These are phyloP conservation scores for Monopterus albus DNA, from an alignment of 2,113 vertebrate genomes.

Conservation along the genomic window DNA sequence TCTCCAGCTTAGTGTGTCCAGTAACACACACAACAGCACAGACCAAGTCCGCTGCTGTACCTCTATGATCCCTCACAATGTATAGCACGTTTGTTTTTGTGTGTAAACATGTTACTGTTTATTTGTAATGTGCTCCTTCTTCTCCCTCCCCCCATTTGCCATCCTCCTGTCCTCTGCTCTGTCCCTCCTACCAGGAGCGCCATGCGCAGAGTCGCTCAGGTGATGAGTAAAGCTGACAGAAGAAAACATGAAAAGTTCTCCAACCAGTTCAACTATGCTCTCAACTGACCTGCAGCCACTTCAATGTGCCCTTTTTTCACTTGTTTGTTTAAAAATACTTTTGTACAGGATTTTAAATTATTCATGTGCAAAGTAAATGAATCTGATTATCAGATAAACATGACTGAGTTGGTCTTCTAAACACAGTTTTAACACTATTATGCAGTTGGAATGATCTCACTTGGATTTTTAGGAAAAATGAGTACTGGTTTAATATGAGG, in stretches of 20 bases:
- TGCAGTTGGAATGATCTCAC: too few relatives aligned
- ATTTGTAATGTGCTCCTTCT: background rate
- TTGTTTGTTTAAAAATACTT: too few relatives aligned
- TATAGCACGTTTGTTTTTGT: background rate
- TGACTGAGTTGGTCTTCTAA: background rate
- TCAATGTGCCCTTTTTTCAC: background rate
- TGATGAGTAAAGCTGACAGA: conserved; percentile 87
- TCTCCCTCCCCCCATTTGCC: background rate
- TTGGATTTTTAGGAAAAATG: too few relatives aligned
- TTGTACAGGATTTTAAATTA: too few relatives aligned
- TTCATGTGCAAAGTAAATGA: background rate
- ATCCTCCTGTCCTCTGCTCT: background rate
- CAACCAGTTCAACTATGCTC: conserved; percentile 97
- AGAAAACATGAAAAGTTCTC: conserved; percentile 95
- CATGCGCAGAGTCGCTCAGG: conserved; percentile 86
- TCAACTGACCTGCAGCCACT: conserved; percentile 81
- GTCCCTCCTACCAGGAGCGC: conserved; percentile 80
- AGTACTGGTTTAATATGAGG: too few relatives aligned
- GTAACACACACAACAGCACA: too few relatives aligned
- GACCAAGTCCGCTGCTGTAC: too few relatives aligned
- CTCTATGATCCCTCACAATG: too few relatives aligned
- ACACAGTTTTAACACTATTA: too few relatives aligned
- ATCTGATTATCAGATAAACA: background rate
- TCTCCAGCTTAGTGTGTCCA: too few relatives aligned
- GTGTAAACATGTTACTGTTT: background rate